These are phyloP conservation scores for Uromys caudimaculatus DNA, from an alignment of 2,797 vertebrate genomes.

Conservation along the genomic window DNA sequence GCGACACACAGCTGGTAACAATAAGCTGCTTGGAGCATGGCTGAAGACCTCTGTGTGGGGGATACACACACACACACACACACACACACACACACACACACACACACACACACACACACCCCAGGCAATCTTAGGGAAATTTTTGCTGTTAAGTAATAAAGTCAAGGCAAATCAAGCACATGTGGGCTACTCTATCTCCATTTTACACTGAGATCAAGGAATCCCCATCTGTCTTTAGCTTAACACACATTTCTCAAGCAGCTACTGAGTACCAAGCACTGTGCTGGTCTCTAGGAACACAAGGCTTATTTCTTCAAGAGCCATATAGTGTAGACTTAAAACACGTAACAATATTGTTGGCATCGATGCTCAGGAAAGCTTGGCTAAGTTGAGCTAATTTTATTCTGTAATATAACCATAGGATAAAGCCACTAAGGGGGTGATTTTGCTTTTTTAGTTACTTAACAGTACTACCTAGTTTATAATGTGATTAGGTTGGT, in stretches of 20 bases:
- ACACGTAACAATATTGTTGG: not conserved
- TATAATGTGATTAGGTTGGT: not conserved
- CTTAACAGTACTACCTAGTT: not conserved
- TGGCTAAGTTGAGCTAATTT: slow-evolving; percentile 26
- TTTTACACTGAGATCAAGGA: not conserved
- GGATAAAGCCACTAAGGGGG: not conserved
- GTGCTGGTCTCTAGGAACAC: not conserved
- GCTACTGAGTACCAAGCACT: not conserved
- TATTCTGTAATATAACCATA: slow-evolving; percentile 25
- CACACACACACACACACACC: not conserved
- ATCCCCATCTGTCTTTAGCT: slow-evolving; percentile 5
- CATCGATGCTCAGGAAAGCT: slow-evolving; percentile 10
- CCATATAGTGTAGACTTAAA: slow-evolving; percentile 27
- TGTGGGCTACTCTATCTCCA: not conserved
- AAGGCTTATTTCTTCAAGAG: slow-evolving; percentile 33
- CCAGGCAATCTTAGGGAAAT: not conserved
- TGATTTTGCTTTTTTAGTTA: not conserved
- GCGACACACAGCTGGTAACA: not conserved
- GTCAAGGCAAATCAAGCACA: not conserved
- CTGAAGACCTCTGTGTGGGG: not conserved
- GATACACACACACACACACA: too few relatives aligned
- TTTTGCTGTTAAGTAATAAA: not conserved
- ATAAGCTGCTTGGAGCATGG: not conserved
- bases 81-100: too few relatives aligned
- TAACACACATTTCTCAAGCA: not conserved